phyloP scores from a whole-genome alignment of 2,113 vertebrate species.

The Phalacrocorax carbo region DNA sequence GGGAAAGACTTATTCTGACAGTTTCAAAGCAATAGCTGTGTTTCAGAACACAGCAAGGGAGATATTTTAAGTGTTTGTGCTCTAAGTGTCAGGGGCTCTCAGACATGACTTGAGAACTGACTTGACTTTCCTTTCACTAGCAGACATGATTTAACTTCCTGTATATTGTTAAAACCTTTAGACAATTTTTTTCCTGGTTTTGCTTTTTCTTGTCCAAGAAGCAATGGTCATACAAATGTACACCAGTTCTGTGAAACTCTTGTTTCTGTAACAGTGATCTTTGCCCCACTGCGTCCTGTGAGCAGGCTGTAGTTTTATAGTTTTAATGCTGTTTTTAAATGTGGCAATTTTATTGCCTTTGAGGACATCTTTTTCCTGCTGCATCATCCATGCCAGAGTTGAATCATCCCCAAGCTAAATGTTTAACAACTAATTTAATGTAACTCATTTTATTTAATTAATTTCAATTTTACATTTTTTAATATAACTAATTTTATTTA shows the following conservation, averaged over 20 bases:
- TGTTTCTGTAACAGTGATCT: not conserved
- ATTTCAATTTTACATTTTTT: too few species aligned
- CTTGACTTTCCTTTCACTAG: not conserved
- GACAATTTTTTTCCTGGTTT: not conserved
- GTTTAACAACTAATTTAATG: not conserved
- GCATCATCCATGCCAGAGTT: not conserved
- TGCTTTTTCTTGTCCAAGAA: not conserved
- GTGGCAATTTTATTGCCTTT: not conserved
- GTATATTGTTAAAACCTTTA: not conserved
- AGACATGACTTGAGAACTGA: not conserved
- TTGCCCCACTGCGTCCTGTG: not conserved
- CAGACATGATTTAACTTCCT: not conserved
- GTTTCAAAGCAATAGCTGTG: not conserved
- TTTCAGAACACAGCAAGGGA: not conserved
- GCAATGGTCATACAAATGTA: not conserved
- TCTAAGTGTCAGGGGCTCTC: not conserved
- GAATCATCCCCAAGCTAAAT: not conserved
- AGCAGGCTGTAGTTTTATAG: not conserved
- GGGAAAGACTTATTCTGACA: not conserved
- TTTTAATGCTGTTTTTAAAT: not conserved
- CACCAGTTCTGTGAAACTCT: not conserved
- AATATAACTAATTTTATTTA: not conserved
- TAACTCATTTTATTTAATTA: not conserved
- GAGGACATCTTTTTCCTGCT: not conserved
- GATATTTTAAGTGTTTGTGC: not conserved